Evolutionary conservation across 1,140 invertebrate genomes (phyloP), one percentile per base, ranked within the genome.

Genomic region (Drosophila pachea): DNA sequence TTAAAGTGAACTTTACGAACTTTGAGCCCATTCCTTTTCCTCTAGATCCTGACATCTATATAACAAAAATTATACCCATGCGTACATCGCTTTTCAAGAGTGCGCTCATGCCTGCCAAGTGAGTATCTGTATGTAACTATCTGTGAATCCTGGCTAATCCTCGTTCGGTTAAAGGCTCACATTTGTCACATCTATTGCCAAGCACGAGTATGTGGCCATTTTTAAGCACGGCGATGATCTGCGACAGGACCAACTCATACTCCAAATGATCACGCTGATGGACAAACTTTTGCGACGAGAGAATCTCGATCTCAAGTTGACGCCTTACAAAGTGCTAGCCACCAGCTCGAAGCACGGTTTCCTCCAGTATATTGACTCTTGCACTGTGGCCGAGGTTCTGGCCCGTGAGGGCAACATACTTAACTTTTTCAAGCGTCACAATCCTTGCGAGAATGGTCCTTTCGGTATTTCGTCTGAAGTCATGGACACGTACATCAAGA

Each of bases 181-280:
- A 4, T 99, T 99, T 89, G 91, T 95, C 12, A 89, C 89, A 0
- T 98, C 96, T 0, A 93, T 89, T 31, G 79, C 91, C 0, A 92
- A 94, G 52, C 94, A 94, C 35, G 96, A 98, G 88, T 99, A 99
- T 90, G 94, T 97, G 11, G 96, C 97, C 0, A 99, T 99, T 72
- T 99, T 99, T 90, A 99, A 99, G 91, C 94, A 98, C 86, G 99
- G 99, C 0, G 99, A 99, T 90, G 98, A 99, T 91, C 90, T 99
- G n/a, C 90, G 98, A 29, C 99, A 99, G 90, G 99, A 99, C 91
- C 98, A 99, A 90, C 92, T 99, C 0, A 97, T 99, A 69, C 90
- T 99, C 54, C 95, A 97, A 90, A 99, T 99, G 90, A 99, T 99
- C 63, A 97, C 97, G 0, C 91, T 99, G 4, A 99, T 99, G 98